Conservation (phyloP, 1,140 invertebrate genomes). For the Mamestra configurata region DNA sequence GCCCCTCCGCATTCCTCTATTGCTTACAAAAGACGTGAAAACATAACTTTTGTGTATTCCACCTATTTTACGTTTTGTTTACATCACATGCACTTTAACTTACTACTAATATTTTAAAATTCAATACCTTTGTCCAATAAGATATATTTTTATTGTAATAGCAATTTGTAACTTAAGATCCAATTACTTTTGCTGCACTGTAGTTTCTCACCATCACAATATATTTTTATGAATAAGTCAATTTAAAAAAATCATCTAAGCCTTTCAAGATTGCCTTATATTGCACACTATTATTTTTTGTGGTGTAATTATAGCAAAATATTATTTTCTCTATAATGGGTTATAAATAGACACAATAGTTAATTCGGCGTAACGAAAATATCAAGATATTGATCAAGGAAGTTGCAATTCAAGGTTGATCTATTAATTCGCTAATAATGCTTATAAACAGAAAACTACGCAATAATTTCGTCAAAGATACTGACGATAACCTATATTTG, state of each 20-base stretch:
- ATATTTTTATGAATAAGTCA: not conserved
- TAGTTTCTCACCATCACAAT: no score
- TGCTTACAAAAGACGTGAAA: no score
- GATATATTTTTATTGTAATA: not conserved
- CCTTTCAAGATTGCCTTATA: not conserved
- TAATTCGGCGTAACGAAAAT: slow-evolving; percentile 20
- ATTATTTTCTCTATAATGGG: slow-evolving; percentile 1
- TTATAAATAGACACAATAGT: slow-evolving; percentile 5
- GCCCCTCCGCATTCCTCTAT: no score
- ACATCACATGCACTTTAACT: not conserved
- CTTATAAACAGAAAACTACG: slow-evolving; percentile 1
- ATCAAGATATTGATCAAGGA: slow-evolving; percentile 12
- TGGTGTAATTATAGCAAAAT: not conserved
- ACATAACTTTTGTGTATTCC: no score
- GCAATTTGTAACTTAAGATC: not conserved
- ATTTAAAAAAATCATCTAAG: no score
- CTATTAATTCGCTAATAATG: slow-evolving; percentile 1
- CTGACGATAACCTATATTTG: no score
- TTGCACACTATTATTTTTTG: not conserved
- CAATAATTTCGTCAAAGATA: not conserved
- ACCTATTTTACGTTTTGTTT: slow-evolving; percentile 6
- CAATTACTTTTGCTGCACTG: not conserved
- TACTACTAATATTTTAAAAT: not conserved
- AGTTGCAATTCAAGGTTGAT: slow-evolving; percentile 33
- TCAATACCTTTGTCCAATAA: not conserved